Base-by-base conservation (phyloP, 1,140 invertebrate species). In the Rhyacophila brunnea region DNA sequence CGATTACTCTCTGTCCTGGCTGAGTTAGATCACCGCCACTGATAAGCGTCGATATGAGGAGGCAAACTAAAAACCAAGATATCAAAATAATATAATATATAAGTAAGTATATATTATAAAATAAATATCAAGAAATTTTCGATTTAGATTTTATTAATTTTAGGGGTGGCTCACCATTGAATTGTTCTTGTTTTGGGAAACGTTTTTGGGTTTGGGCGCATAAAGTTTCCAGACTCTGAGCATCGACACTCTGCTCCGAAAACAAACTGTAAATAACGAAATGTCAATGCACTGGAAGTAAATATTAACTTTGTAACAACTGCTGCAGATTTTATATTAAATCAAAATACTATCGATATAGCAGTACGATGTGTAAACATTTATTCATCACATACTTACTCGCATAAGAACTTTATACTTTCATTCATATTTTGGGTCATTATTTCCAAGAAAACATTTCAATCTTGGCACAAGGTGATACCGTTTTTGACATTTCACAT, bases 141-240 rank as follows among this genome's bases (percentile, higher is more conserved):
- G 6, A 10, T 15, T 28, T 28, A 28, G 23, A 10, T 45, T 45
- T 2, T 5, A 11, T 17, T 15, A 17, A 17, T 45, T 4, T 45
- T 45, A 5, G 2, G 4, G 9, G 9, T 28, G 10, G 48, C 71
- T 73, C 68, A 85, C 82, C 81, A 78, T 90, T 90, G 68, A 91
- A 93, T 70, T 86, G 83, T 66, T 92, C 88, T 46, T 85, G 80
- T 71, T 87, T 87, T 1, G 84, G 80, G 68, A 92, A 92, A 58
- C 81, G 83, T 69, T 90, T 90, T 68, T 90, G 87, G 38, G 93
- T 76, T 68, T 88, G 76, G 23, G 70, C 66, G 62, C 75, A 78
- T 67, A 80, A 73, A 13, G 75, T 72, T 51, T 80, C 78, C 50
- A 80, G 64, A 20, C 69, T 74, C 57, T 78, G 75, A 5, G 72